Conservation (phyloP, 1,140 invertebrate species). For the Ostrea edulis region DNA sequence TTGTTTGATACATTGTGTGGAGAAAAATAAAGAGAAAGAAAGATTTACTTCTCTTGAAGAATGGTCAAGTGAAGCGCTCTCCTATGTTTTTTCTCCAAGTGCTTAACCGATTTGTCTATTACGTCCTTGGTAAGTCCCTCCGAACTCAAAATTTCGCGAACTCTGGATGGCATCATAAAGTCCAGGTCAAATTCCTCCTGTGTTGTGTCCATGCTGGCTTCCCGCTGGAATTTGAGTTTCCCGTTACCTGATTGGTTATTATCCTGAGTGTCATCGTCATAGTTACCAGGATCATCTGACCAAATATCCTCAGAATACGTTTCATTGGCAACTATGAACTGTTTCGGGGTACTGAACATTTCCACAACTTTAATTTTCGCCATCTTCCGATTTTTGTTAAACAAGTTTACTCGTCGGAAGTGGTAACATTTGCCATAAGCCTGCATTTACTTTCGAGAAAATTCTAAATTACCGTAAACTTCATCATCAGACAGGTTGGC, state of each 20-base stretch:
- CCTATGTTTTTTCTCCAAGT: constrained; percentile 43
- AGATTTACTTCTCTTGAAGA: constrained; percentile 48
- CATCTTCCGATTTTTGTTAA: constrained; percentile 32
- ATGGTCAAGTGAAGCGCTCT: constrained; percentile 43
- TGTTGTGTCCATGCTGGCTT: constrained; percentile 23
- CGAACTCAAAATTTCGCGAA: constrained; percentile 44
- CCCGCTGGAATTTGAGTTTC: constrained; percentile 20
- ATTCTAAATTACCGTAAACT: neutral
- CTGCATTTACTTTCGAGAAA: neutral
- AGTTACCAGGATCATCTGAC: constrained; percentile 40
- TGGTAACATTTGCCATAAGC: constrained; percentile 3
- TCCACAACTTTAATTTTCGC: constrained; percentile 44
- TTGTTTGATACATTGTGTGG: neutral
- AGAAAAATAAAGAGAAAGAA: constrained; percentile 20
- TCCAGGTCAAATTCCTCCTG: constrained; percentile 40
- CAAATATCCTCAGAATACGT: constrained; percentile 9
- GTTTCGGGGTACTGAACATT: constrained; percentile 41
- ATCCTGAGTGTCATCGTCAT: neutral
- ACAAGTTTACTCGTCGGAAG: neutral
- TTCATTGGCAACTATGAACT: constrained; percentile 45
- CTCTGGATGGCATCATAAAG: constrained; percentile 51
- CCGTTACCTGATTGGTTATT: neutral
- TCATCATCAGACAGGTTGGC: neutral
- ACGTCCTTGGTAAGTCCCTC: constrained; percentile 43
- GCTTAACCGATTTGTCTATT: constrained; percentile 42